phyloP scores from a whole-genome alignment of 2,888 invertebrate species.

The Campoplex nolae region DNA sequence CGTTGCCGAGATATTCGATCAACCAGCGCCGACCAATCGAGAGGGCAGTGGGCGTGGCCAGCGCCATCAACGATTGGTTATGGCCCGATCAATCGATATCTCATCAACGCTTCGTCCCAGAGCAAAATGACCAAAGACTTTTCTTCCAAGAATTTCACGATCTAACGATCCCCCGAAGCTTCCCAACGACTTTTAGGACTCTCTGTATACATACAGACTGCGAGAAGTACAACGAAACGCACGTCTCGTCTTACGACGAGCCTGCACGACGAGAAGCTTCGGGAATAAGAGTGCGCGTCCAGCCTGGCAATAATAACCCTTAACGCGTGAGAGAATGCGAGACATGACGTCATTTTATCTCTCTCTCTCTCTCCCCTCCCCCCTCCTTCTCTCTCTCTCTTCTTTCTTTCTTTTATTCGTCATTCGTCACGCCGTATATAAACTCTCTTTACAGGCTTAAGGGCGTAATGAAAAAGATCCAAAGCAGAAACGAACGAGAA shows the following conservation, averaged over 20 bases:
- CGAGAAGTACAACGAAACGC: constrained; percentile 53
- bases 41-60: not conserved
- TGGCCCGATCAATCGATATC: not conserved
- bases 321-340: constrained; percentile 82
- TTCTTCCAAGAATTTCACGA: not conserved
- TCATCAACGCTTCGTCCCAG: not conserved
- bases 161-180: not conserved
- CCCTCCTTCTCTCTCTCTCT: constrained; percentile 11
- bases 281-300: constrained; percentile 81
- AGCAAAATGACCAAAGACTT: not conserved
- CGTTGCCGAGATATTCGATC: not conserved
- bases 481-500: not conserved
- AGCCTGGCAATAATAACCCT: constrained; percentile 81
- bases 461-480: not conserved
- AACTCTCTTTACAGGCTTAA: not conserved
- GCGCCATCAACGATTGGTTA: not conserved
- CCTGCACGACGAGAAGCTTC: constrained; percentile 48
- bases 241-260: constrained; percentile 54
- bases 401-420: constrained; percentile 55
- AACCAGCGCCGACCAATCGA: not conserved
- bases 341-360: constrained; percentile 77
- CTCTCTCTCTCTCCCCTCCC: constrained; percentile 18
- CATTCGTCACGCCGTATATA: constrained; percentile 57
- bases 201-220: constrained; percentile 34
- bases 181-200: constrained; percentile 1